phyloP scores from a whole-genome alignment of 2,888 invertebrate species.

The Lithophane leautieri region DNA sequence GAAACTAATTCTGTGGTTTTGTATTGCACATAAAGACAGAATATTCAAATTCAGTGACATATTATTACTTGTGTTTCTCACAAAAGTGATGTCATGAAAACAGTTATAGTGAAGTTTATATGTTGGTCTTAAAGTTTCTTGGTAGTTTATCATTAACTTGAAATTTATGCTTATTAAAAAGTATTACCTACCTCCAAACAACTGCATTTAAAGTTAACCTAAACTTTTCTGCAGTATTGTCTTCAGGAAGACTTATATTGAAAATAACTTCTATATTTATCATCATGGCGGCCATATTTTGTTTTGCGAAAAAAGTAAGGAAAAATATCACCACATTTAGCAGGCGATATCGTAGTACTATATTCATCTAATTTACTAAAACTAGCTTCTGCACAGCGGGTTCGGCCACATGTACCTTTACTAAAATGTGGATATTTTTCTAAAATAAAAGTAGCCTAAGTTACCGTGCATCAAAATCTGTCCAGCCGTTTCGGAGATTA shows the following conservation, averaged over 20 bases:
- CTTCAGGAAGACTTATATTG: neutral
- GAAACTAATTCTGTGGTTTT: slow-evolving; percentile 56
- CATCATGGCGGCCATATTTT: neutral
- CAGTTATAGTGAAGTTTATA: slow-evolving; percentile 40
- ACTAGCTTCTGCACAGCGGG: no score
- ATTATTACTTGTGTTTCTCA: slow-evolving; percentile 44
- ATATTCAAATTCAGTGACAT: slow-evolving; percentile 53
- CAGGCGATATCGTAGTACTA: no score
- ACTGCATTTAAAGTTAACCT: neutral
- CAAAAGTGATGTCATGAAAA: slow-evolving; percentile 54
- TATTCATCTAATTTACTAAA: neutral
- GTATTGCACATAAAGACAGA: slow-evolving; percentile 40
- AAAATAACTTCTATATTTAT: neutral
- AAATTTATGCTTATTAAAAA: slow-evolving; percentile 17
- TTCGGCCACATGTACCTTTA: no score
- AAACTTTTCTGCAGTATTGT: neutral
- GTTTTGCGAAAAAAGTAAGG: neutral
- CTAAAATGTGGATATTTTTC: no score
- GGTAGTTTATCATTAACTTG: slow-evolving; percentile 29
- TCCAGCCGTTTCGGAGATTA: no score
- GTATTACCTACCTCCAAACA: neutral
- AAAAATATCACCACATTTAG: neutral
- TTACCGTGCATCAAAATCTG: no score
- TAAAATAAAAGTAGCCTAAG: no score
- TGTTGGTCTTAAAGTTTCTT: slow-evolving; percentile 1